Evolutionary conservation across 2,113 vertebrate species (phyloP), one percentile per base, ranked within the genome.

Genomic region (Pollachius pollachius): DNA sequence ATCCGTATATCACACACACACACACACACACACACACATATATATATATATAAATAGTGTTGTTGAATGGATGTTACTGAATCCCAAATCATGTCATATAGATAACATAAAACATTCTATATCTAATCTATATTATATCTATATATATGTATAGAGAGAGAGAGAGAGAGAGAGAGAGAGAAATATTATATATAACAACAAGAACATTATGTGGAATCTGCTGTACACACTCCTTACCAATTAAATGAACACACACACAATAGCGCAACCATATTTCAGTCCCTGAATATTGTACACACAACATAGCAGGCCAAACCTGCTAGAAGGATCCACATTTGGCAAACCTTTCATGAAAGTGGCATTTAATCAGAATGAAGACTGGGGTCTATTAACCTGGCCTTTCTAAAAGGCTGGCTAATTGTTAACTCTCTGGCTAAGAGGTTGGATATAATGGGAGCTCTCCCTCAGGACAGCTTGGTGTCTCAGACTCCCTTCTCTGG

Each of bases 291-390:
- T 57, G 7, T 48, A n/a, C 37, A 71, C 69, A 79, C 16, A 15
- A 52, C 48, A 52, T 70, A 13, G 41, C 7, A 11, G 5, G n/a
- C 8, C 64, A 72, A 66, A 52, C 63, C 59, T 37, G 65, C 16
- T 3, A 61, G 17, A 48, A 1, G 62, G 60, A 52, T 65, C n/a
- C 41, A 15, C 12, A 21, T n/a, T 17, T 62, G 23, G 60, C n/a
- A 41, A 41, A 64, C 17, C 48, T 54, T 65, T 30, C 76, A 65
- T 52, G 77, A 3, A 74, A 25, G 21, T 65, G 66, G 54, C 56
- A 72, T 83, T 81, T 81, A 69, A 76, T 80, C 59, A 25, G 23
- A 18, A 19, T 67, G 66, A 73, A 77, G 72, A n/a, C 62, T 65
- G 54, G 25, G 76, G 48, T 23, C 23, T 48, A 69, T 69, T 58